These are phyloP conservation scores for Sandelia bainsii DNA, from an alignment of 2,797 vertebrate species.

Conservation along the genomic window DNA sequence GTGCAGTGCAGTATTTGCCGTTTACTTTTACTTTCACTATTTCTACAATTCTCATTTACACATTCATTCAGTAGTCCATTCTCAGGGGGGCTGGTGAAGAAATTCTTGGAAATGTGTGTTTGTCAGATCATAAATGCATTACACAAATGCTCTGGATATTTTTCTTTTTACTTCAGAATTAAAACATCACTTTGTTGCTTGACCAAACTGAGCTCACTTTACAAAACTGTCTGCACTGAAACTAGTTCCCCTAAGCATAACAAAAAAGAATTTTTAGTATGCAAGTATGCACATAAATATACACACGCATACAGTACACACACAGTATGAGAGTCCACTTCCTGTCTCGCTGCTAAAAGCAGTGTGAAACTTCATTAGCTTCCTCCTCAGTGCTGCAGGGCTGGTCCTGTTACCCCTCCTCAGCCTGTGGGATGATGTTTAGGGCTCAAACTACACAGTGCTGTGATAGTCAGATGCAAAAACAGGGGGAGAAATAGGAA, in stretches of 20 bases:
- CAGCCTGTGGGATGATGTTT: constrained; percentile 38
- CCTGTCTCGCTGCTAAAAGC: constrained; percentile 53
- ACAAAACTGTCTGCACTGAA: constrained; percentile 1
- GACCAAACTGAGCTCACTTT: constrained; percentile 10
- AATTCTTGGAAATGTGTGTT: not conserved
- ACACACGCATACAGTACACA: constrained; percentile 6
- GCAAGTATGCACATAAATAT: not conserved
- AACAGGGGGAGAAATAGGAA: constrained; percentile 13
- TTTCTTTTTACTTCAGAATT: not conserved
- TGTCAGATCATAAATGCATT: not conserved
- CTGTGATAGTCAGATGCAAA: not conserved
- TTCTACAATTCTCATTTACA: not conserved
- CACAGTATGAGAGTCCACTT: constrained; percentile 49
- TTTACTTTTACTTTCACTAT: not conserved
- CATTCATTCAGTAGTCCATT: not conserved
- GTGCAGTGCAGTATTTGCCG: constrained; percentile 1
- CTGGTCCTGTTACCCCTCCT: constrained; percentile 56
- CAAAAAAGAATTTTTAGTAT: constrained; percentile 9
- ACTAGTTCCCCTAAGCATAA: constrained; percentile 16
- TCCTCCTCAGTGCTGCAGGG: constrained; percentile 42
- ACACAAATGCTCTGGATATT: not conserved
- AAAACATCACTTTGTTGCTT: not conserved
- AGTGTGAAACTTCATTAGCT: constrained; percentile 72
- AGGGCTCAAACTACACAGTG: constrained; percentile 3
- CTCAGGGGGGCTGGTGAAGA: not conserved